Base-by-base conservation (phyloP, 2,113 vertebrate genomes). In the Argyrosomus japonicus region DNA sequence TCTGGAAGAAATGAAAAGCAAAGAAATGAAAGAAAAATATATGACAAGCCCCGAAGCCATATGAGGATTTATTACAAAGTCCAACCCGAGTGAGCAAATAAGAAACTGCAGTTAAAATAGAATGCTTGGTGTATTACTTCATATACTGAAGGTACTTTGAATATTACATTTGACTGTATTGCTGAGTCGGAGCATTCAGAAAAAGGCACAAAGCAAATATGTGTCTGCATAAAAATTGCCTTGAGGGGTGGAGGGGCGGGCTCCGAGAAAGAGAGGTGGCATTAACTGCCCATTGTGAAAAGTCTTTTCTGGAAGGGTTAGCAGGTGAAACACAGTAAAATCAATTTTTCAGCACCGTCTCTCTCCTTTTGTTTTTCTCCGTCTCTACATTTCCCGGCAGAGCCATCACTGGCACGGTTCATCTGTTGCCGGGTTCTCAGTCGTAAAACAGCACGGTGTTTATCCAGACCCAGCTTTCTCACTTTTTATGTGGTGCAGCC, bases 1-100 rank as follows among this genome's bases (percentile, higher is more conserved):
- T 87, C 78, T 77, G 85, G 64, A 79, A 83, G 77, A 81, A 91
- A 88, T 79, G 72, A 88, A 89, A 90, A 86, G 84, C 75, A 85
- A 87, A 89, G 82, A 83, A 88, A 88, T 87, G 68, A 88, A 89
- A 85, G 75, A 82, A 81, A 80, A 82, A 89, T 65, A 86, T 69
- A 86, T 70, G 79, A 91, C 82, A 78, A 83, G 69, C 70, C 91
- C 82, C 3, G 57, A 60, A 82, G 89, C 85, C 70, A 57, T 68
- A 82, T 87, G 84, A 70, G 65, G 85, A 91, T 89, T 91, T 91
- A 91, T 91, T 88, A 87, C 84, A 71, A 81, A 81, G 82, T 89
- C 79, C 81, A 84, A 83, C 64, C 58, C 65, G 68, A 71, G 69
- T 58, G 79, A 91, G 81, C 90, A 90, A 93, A 92, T 92, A 86